Conservation (phyloP, 2,888 invertebrate species). For the Glaucopsyche alexis region DNA sequence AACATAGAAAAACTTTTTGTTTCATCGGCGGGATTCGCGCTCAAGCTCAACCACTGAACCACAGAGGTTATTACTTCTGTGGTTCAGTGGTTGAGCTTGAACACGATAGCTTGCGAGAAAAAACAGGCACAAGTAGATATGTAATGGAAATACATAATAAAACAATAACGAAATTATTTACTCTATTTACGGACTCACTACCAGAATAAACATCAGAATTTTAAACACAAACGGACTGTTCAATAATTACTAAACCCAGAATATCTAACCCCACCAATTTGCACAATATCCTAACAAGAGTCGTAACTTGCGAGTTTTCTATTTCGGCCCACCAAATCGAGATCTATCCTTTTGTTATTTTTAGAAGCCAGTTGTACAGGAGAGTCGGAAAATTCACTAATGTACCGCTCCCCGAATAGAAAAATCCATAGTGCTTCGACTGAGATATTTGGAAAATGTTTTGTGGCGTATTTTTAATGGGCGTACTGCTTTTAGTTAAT, state of each 20-base stretch:
- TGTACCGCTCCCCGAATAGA: conserved; percentile 1
- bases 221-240: too few species aligned
- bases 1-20: too few species aligned
- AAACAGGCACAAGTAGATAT: too few species aligned
- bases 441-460: background rate
- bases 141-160: too few species aligned
- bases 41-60: too few species aligned
- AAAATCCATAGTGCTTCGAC: conserved; percentile 5
- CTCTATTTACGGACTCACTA: too few species aligned
- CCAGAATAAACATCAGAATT: too few species aligned
- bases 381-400: conserved; percentile 8
- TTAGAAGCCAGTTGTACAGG: conserved; percentile 6
- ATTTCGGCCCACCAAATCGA: background rate
- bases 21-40: too few species aligned
- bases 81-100: too few species aligned
- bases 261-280: background rate
- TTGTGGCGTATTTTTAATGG: background rate
- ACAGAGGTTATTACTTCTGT: too few species aligned
- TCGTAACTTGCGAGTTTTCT: background rate
- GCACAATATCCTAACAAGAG: background rate
- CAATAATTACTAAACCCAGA: too few species aligned
- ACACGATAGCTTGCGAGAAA: background rate
- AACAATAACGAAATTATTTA: too few species aligned
- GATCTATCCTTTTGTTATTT: conserved; percentile 17
- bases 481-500: background rate